Evolutionary conservation across 2,888 invertebrate genomes (phyloP).

Genomic region (Thymelicus lineola): DNA sequence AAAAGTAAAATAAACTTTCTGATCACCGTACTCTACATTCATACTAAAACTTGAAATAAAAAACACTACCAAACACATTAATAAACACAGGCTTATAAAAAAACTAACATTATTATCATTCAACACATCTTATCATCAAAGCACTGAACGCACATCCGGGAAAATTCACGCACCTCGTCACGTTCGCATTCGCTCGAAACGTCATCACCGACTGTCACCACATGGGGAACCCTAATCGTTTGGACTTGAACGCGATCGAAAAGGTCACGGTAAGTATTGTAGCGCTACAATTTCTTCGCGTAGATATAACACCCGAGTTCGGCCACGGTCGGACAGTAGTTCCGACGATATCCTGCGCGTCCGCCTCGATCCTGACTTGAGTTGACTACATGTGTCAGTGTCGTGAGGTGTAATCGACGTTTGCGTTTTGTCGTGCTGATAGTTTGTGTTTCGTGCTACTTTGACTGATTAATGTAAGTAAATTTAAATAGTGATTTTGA

Average conservation of each 20-base stretch:
- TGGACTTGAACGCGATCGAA: slow-evolving; percentile 49
- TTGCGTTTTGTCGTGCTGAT: slow-evolving; percentile 30
- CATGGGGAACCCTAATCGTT: slow-evolving; percentile 26
- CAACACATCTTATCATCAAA: no score
- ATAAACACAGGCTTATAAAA: no score
- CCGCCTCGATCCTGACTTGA: slow-evolving; percentile 36
- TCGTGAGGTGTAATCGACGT: slow-evolving; percentile 27
- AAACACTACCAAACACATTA: no score
- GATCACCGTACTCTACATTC: no score
- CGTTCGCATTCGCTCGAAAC: no score
- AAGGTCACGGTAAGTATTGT: slow-evolving; percentile 47
- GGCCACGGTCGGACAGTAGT: slow-evolving; percentile 36
- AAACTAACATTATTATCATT: no score
- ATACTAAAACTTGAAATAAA: no score
- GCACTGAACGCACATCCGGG: neutral
- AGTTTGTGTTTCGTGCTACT: slow-evolving; percentile 9
- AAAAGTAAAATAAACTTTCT: no score
- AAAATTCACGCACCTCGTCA: neutral
- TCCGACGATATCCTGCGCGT: slow-evolving; percentile 28
- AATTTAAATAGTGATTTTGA: neutral
- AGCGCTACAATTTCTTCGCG: slow-evolving; percentile 41
- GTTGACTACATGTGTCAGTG: slow-evolving; percentile 9
- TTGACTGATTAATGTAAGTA: slow-evolving; percentile 19
- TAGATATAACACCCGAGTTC: slow-evolving; percentile 46
- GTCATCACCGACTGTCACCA: neutral